Base-by-base conservation (phyloP, 2,113 vertebrate species). In the Cygnus atratus region DNA sequence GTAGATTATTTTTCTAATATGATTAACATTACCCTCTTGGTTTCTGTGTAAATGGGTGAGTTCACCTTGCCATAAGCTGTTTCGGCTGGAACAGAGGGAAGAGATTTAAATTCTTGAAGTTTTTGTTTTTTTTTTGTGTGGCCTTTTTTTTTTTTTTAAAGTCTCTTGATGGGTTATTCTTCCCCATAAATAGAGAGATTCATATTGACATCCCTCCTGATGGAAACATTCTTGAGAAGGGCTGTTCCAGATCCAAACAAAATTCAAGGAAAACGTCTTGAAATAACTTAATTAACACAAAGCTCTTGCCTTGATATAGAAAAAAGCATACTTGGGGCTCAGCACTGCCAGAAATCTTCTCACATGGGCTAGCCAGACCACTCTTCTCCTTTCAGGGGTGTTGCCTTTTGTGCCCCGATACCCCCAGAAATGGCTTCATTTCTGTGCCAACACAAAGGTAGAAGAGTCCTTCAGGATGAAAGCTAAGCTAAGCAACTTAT, bases 1-100 rank as follows among this genome's bases (percentile, higher is more conserved):
- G 54, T 79, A 83, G 84, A 91, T 95, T 93, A 91, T 87, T 95
- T 94, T 95, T 92, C 62, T 94, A 94, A 94, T 85, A 95, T 65
- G 92, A 95, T 97, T 93, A 96, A 78, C 25, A 11, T 62, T 76
- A 59, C 83, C 46, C 29, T 68, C 29, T 91, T 84, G 88, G 75
- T 80, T 95, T 95, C 83, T 84, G 24, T 81, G 68, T 70, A 95
- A 86, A 88, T n/a, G 82, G 44, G 65, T 80, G 71, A 93, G 54
- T 88, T 96, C 48, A 91, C 88, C 94, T 92, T 97, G 75, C 41
- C 74, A 75, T 41, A 80, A 93, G 48, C 58, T 92, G 24, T 95
- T 94, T 95, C 55, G 46, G 25, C 44, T 46, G 77, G 84, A 97
- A 70, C 43, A 94, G 59, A 85, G 28, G 79, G 85, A 93, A n/a